phyloP scores from a whole-genome alignment of 2,113 vertebrate species.

The Brienomyrus longianalis region DNA sequence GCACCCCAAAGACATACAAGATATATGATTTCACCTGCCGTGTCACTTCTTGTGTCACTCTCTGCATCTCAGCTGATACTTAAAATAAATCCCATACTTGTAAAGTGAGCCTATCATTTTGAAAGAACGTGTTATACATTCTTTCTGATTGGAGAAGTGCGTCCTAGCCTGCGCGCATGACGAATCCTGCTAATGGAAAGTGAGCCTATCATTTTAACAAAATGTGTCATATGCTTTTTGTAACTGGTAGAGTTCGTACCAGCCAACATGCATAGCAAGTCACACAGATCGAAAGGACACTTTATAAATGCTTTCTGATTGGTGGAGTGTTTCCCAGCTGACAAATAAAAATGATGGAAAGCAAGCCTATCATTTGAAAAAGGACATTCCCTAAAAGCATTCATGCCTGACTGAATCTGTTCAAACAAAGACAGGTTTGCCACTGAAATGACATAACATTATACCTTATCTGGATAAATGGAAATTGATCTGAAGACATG shows the following conservation, averaged over 20 bases:
- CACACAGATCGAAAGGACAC: neutral
- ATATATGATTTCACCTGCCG: neutral
- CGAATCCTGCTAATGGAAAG: neutral
- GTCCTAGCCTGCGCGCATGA: no score
- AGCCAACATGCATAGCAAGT: neutral
- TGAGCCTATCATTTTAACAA: neutral
- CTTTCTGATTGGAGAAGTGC: neutral
- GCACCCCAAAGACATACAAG: neutral
- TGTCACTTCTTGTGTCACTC: neutral
- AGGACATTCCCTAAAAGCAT: neutral
- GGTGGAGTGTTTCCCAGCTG: neutral
- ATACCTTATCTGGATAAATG: slow-evolving; percentile 9
- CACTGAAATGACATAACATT: neutral
- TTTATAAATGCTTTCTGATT: neutral
- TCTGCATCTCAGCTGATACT: neutral
- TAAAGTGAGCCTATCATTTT: neutral
- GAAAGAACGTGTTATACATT: neutral
- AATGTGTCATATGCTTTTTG: neutral
- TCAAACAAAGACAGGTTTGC: neutral
- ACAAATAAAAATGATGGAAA: neutral
- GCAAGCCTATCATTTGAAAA: neutral
- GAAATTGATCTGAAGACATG: slow-evolving; percentile 16
- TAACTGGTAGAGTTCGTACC: neutral
- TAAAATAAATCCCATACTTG: neutral
- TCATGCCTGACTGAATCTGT: slow-evolving; percentile 6